These are phyloP conservation scores for Setophaga petechia DNA, from an alignment of 2,113 vertebrate genomes.

Conservation along the genomic window DNA sequence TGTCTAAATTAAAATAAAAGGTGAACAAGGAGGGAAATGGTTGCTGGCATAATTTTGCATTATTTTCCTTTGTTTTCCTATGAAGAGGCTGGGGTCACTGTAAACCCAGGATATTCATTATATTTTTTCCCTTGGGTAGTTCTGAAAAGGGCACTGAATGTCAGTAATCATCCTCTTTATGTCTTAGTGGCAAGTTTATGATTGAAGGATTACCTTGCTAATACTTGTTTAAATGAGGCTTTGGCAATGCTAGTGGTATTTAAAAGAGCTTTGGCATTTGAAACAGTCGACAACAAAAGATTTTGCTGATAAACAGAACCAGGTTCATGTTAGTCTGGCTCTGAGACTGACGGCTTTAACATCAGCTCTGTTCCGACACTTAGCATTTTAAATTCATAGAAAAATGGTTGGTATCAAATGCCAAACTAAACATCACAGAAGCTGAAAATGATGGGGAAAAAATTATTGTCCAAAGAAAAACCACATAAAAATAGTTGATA, in stretches of 20 bases:
- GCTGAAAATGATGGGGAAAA: not conserved
- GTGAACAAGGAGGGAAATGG: not conserved
- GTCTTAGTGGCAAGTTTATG: conserved; percentile 60
- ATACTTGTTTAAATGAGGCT: conserved; percentile 66
- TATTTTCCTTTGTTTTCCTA: conserved; percentile 4
- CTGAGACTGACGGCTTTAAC: conserved; percentile 7
- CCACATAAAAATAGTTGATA: not conserved
- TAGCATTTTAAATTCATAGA: not conserved
- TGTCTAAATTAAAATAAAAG: not conserved
- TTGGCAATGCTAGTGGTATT: conserved; percentile 62
- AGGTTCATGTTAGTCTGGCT: not conserved
- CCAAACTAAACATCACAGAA: not conserved
- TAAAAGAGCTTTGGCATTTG: conserved; percentile 69
- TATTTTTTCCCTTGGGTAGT: conserved; percentile 69
- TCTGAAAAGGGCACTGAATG: conserved; percentile 76
- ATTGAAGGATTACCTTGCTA: conserved; percentile 67
- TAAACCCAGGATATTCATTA: conserved; percentile 67
- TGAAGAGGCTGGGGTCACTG: conserved; percentile 45
- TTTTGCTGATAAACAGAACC: conserved; percentile 9
- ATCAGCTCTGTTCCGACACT: not conserved
- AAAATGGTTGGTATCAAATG: not conserved
- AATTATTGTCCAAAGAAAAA: not conserved
- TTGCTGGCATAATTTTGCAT: not conserved
- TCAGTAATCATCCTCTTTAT: conserved; percentile 65
- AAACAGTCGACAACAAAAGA: conserved; percentile 39